These are phyloP conservation scores for Etheostoma perlongum DNA, from an alignment of 2,797 vertebrate genomes.

Conservation along the genomic window DNA sequence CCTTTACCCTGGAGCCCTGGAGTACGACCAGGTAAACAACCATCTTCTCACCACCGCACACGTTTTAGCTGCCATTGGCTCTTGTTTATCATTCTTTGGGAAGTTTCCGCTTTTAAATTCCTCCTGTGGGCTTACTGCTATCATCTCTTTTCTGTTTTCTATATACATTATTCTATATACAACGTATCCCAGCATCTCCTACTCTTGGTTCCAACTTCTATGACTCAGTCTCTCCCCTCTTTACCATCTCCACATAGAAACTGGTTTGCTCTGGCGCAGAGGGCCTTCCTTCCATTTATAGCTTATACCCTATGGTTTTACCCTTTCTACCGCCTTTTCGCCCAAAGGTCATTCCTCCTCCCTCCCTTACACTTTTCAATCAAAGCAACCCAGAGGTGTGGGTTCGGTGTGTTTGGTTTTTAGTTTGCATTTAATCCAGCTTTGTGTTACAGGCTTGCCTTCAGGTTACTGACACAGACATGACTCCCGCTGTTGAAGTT, in stretches of 20 bases:
- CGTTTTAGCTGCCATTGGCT: not conserved
- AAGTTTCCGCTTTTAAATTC: not conserved
- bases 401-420: conserved; percentile 30
- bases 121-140: not conserved
- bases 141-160: not conserved
- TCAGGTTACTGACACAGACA: conserved; percentile 33
- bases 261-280: conserved; percentile 14
- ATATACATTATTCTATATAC: not conserved
- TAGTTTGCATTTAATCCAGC: conserved; percentile 16
- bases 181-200: conserved; percentile 7
- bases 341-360: not conserved
- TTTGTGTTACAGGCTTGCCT: conserved; percentile 35
- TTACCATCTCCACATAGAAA: conserved; percentile 28
- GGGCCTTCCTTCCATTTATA: conserved; percentile 20
- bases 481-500: conserved; percentile 27
- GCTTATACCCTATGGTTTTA: conserved; percentile 7
- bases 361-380: conserved; percentile 19
- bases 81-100: not conserved
- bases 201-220: conserved; percentile 16
- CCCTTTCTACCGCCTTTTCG: conserved; percentile 10
- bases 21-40: conserved; percentile 97
- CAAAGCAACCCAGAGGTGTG: conserved; percentile 23
- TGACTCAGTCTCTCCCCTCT: conserved; percentile 42
- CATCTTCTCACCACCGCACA: conserved; percentile 17
- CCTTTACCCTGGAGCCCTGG: conserved; percentile 97